These are phyloP conservation scores for Muscidifurax raptorellus DNA, from an alignment of 1,140 invertebrate species.

Conservation along the genomic window DNA sequence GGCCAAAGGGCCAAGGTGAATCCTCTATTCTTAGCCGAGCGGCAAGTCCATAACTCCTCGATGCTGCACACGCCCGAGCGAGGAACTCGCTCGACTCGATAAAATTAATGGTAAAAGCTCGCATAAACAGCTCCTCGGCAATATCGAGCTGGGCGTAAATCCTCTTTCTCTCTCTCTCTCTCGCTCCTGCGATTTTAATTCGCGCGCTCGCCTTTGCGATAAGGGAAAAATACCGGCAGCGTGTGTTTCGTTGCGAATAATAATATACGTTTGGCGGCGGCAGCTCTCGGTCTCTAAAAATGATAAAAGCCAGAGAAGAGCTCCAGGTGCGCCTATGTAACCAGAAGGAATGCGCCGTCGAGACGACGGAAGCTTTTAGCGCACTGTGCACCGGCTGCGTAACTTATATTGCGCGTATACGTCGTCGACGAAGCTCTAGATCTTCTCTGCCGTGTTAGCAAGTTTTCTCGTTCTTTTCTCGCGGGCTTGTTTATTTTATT, in stretches of 20 bases:
- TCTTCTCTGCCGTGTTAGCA: background rate
- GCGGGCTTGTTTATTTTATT: background rate
- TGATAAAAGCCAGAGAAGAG: slow-evolving; percentile 18
- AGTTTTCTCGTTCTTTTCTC: background rate
- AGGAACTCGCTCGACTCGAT: slow-evolving; percentile 33
- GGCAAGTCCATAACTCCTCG: background rate
- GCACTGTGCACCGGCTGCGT: background rate
- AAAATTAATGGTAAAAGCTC: slow-evolving; percentile 53
- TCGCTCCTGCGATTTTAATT: slow-evolving; percentile 23
- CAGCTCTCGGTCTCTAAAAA: slow-evolving; percentile 11
- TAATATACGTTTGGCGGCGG: background rate
- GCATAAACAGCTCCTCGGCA: slow-evolving; percentile 20
- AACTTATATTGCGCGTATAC: background rate
- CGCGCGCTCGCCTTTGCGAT: background rate
- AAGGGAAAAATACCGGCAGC: slow-evolving; percentile 21
- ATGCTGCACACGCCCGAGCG: background rate
- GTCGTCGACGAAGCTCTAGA: background rate
- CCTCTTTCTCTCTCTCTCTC: background rate
- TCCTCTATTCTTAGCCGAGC: background rate
- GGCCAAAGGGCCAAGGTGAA: background rate
- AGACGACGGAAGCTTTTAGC: background rate
- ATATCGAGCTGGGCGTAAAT: slow-evolving; percentile 27
- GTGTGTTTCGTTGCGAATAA: background rate
- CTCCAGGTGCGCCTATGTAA: slow-evolving; percentile 13
- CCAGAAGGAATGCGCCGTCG: background rate